Evolutionary conservation across 2,888 invertebrate genomes (phyloP).

Genomic region (Netelia fuscicornis): DNA sequence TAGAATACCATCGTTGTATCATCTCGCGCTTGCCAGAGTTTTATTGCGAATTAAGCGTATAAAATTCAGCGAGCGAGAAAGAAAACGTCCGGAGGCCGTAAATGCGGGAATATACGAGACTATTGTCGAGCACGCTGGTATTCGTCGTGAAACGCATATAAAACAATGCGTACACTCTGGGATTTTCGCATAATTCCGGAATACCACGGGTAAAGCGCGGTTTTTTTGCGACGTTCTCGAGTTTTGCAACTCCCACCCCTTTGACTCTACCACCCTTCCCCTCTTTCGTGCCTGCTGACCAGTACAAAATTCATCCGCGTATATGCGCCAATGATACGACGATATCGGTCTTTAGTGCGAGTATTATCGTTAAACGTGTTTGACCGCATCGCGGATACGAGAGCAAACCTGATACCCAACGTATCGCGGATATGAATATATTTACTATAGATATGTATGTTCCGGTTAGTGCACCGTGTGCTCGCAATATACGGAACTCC

Average conservation of each 20-base stretch:
- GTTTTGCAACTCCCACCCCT: no score
- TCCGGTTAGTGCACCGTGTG: slow-evolving; percentile 22
- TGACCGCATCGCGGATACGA: slow-evolving; percentile 72
- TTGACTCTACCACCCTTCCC: background rate
- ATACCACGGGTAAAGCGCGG: background rate
- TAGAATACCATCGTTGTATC: background rate
- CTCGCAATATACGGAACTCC: slow-evolving; percentile 21
- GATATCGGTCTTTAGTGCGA: slow-evolving; percentile 80
- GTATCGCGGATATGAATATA: slow-evolving; percentile 4
- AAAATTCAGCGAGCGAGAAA: slow-evolving; percentile 74
- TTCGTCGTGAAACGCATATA: slow-evolving; percentile 55
- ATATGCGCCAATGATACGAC: slow-evolving; percentile 77
- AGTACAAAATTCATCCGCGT: slow-evolving; percentile 31
- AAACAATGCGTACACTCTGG: slow-evolving; percentile 39
- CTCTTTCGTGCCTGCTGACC: slow-evolving; percentile 26
- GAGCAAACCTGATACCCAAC: slow-evolving; percentile 11
- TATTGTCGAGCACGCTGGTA: slow-evolving; percentile 39
- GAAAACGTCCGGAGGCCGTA: slow-evolving; percentile 74
- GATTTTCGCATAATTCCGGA: slow-evolving; percentile 49
- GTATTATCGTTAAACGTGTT: slow-evolving; percentile 79
- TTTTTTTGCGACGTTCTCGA: slow-evolving; percentile 10
- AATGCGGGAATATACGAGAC: slow-evolving; percentile 62
- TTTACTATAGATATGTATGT: slow-evolving; percentile 23
- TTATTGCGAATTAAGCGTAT: slow-evolving; percentile 79
- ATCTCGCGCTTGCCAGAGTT: slow-evolving; percentile 65